Base-by-base conservation (phyloP, 2,888 invertebrate genomes). In the Cantharis nigra region DNA sequence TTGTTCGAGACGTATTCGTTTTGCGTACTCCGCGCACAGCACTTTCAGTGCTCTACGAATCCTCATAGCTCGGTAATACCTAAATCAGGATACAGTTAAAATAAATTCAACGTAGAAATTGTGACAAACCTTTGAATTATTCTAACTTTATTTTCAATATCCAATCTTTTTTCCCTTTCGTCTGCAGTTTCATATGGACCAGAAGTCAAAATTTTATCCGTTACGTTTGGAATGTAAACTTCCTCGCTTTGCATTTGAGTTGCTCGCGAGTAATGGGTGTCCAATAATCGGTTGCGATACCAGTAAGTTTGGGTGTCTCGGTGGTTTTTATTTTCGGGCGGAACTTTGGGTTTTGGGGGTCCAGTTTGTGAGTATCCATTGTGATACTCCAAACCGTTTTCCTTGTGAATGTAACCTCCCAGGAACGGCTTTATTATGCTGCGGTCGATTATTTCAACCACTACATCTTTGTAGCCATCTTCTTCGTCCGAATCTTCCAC, bases 351-450 rank as follows among this genome's bases (percentile, higher is more conserved):
- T 3, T 89, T 87, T 71, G 90, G 90, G 63, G 93, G 93, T 0
- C 92, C 92, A 4, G 97, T 97, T 89, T 97, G 97, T 0, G 95
- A 93, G 80, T 91, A 93, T 3, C 96, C 97, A 88, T 98, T 94
- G 83, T 95, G 92, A 86, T 94, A 97, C 83, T 94, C 91, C 9
- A 91, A 87, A 20, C 93, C 93, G 74, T 93, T 95, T 72, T 90
- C 86, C 81, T 91, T 91, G 87, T 97, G 92, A 78, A 91, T 90
- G 88, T 94, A 97, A 33, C 97, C 97, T 71, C 97, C 96, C 81
- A 94, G 88, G 89, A 93, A 95, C 0, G 96, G 95, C 85, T 97
- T 97, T 63, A 90, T 85, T 62, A 94, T 93, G 0, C 89, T 85
- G 63, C 90, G 88, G 82, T 92, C 91, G 81, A 91, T 90, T 79